A percentile compares a stretch with the other conserved stretches of the same genome.
phyloP scores from a whole-genome alignment of 2,113 vertebrate species.

The Hydropotes inermis region DNA sequence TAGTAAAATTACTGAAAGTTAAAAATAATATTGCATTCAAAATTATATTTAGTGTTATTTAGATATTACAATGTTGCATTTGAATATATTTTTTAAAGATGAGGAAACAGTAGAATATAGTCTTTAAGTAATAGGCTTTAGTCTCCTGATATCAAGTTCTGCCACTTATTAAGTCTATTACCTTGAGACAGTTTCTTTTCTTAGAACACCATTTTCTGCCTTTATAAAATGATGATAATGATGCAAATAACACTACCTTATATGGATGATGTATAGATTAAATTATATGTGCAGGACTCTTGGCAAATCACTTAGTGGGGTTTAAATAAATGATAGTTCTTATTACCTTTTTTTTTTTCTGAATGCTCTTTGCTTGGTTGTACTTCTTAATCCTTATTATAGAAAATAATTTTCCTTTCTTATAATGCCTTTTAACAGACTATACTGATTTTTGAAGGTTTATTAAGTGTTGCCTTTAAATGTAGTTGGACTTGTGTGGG shows the following conservation, averaged over 20 bases:
- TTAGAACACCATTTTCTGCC: background rate
- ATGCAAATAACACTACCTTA: background rate
- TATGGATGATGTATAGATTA: background rate
- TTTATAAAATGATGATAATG: background rate
- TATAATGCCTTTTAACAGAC: background rate
- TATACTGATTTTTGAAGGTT: background rate
- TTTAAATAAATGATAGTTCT: background rate
- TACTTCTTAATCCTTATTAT: background rate
- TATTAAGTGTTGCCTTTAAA: background rate
- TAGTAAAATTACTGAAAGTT: background rate
- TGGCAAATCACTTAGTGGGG: background rate
- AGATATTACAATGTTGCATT: background rate
- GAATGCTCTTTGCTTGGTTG: background rate
- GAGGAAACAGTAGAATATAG: background rate
- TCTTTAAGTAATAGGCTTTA: background rate
- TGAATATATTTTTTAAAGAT: background rate
- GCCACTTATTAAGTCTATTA: background rate
- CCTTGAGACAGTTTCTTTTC: background rate
- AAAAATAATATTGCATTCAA: background rate
- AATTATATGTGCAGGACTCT: background rate
- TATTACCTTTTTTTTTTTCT: background rate
- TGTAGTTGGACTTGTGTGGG: background rate
- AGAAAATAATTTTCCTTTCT: background rate
- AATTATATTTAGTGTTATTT: background rate
- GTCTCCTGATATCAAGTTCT: background rate